Conservation (phyloP, 2,888 invertebrate species). For the Epirrita christyi region DNA sequence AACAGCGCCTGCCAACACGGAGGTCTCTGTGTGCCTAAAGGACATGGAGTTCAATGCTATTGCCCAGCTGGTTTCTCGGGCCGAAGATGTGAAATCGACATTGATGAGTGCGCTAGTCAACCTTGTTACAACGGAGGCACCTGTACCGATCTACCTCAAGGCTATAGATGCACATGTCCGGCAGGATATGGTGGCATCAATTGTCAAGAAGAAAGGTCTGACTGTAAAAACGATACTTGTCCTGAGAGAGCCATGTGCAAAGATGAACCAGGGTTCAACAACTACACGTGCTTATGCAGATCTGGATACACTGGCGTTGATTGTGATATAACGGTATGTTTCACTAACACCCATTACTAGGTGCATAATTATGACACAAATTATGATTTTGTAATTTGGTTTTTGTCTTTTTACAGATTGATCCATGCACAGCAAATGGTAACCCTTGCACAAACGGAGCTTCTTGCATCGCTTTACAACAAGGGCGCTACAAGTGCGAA, state of each 20-base stretch:
- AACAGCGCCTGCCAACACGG: conserved; percentile 96
- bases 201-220: conserved; percentile 96
- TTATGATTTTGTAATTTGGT: not conserved
- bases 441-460: conserved; percentile 97
- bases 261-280: conserved; percentile 95
- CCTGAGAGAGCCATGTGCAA: conserved; percentile 99
- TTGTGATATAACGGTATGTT: conserved; percentile 93
- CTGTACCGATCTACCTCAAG: conserved; percentile 96
- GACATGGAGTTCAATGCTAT: conserved; percentile 95
- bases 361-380: too few relatives aligned
- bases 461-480: conserved; percentile 94
- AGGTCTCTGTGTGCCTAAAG: conserved; percentile 95
- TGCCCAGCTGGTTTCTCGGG: conserved; percentile 98
- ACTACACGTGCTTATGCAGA: conserved; percentile 96
- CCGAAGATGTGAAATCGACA: conserved; percentile 96
- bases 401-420: conserved; percentile 85
- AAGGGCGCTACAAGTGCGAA: conserved; percentile 97
- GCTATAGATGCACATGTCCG: conserved; percentile 95
- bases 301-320: conserved; percentile 97
- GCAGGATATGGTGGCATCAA: conserved; percentile 96
- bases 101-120: conserved; percentile 96
- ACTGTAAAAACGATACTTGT: conserved; percentile 95
- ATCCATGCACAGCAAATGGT: conserved; percentile 94
- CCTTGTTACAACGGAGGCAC: conserved; percentile 97
- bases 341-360: not conserved